Evolutionary conservation across 2,113 vertebrate genomes (phyloP), one percentile per base, ranked within the genome.

Genomic region (Leptosomus discolor): DNA sequence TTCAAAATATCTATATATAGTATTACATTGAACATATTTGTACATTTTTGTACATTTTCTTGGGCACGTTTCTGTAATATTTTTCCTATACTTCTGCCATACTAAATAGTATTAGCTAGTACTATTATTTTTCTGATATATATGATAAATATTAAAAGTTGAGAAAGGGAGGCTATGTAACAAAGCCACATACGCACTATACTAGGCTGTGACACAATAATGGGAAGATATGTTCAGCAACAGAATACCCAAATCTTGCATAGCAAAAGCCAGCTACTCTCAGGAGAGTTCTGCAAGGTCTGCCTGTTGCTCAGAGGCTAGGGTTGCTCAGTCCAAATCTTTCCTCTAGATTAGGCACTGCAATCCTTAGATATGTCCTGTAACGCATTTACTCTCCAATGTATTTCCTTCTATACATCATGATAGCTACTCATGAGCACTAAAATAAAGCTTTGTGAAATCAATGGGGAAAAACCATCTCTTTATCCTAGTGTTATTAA

Each of bases 321-420:
- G 65, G 26, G 34, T 76, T 79, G 50, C n/a, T 61, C 45, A 30
- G 56, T 34, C 2, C n/a, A 58, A 92, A 32, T 26, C 56, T 73
- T 64, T 60, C 23, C 26, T 63, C 39, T 37, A 36, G 43, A 11
- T 68, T 45, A 37, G 17, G 20, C 34, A 24, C 34, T 18, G 27
- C 29, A 63, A 8, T 51, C 48, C 43, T 73, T 32, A 85, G 57
- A 53, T 2, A 34, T 5, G 8, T 30, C 37, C 16, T 37, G 13
- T 17, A 45, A 39, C 0, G 0, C 15, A 3, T 64, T 69, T 64
- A 41, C 3, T n/a, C 12, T 81, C 15, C 10, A 24, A 0, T 6
- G 22, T 43, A 26, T 45, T 45, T 64, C 71, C 39, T 76, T 81
- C 51, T 18, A 5, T 43, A 43, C 8, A 12, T 57, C 14, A 34